Conservation (phyloP, 2,797 vertebrate species). For the Kryptolebias ocellatus region DNA sequence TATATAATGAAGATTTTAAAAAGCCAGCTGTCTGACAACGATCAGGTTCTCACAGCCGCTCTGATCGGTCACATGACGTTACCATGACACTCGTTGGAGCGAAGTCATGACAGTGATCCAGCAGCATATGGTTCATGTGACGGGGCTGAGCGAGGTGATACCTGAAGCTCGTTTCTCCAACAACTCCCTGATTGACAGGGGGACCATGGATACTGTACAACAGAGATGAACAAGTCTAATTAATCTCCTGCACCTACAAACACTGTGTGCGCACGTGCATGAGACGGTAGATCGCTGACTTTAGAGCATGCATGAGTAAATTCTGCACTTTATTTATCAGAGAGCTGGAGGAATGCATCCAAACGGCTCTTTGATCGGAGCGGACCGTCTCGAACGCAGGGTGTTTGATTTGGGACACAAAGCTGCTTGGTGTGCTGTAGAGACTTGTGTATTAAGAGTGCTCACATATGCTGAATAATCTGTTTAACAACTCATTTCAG, state of each 20-base stretch:
- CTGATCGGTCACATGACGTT: conserved; percentile 33
- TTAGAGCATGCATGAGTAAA: conserved; percentile 31
- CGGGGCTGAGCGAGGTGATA: conserved; percentile 19
- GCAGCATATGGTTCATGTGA: conserved; percentile 22
- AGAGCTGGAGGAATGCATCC: conserved; percentile 45
- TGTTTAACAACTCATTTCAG: neutral
- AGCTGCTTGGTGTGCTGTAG: too few species aligned
- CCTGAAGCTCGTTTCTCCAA: conserved; percentile 3
- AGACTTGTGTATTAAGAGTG: conserved; percentile 14
- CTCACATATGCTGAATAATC: neutral
- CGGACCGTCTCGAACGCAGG: too few species aligned
- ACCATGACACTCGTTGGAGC: conserved; percentile 25
- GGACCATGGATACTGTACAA: conserved; percentile 1
- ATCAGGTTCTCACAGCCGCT: conserved; percentile 51
- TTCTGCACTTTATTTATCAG: conserved; percentile 57
- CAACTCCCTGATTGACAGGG: conserved; percentile 9
- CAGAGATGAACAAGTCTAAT: conserved; percentile 5
- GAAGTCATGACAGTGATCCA: conserved; percentile 18
- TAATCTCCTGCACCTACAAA: conserved; percentile 8
- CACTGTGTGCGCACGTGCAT: conserved; percentile 6
- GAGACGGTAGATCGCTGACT: conserved; percentile 46
- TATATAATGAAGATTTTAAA: too few species aligned
- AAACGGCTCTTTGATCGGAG: conserved; percentile 67
- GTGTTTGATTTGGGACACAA: too few species aligned
- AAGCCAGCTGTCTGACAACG: conserved; percentile 1